A percentile compares a stretch with the other conserved stretches of the same genome.
Conservation (phyloP, 2,797 vertebrate species). For the Uromys caudimaculatus region DNA sequence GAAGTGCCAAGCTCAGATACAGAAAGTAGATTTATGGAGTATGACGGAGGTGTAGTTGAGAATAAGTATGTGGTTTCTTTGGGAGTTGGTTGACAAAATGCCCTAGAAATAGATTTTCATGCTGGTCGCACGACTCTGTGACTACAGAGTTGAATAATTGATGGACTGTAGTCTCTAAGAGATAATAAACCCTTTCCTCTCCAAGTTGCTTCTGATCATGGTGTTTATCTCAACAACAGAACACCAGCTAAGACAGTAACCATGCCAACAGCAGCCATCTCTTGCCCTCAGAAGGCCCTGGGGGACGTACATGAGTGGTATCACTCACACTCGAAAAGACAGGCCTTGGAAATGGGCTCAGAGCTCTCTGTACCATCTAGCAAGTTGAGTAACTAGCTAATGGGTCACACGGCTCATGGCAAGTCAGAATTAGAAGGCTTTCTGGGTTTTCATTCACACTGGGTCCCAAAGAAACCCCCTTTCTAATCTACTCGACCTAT, state of each 20-base stretch:
- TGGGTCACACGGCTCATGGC: background rate
- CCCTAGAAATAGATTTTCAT: background rate
- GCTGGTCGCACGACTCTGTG: background rate
- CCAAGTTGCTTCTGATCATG: background rate
- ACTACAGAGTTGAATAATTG: background rate
- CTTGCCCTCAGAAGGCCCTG: background rate
- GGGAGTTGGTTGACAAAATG: background rate
- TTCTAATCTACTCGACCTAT: background rate
- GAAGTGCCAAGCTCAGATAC: background rate
- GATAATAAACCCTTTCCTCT: background rate
- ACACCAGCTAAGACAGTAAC: background rate
- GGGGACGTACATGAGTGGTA: background rate
- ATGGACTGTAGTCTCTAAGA: background rate
- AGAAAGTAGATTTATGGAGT: background rate
- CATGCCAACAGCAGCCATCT: background rate
- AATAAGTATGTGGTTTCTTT: background rate
- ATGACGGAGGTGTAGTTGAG: background rate
- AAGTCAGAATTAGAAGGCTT: constrained; percentile 11
- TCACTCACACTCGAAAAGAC: background rate
- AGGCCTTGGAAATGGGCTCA: background rate
- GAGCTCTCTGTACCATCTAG: background rate
- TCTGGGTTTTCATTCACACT: background rate
- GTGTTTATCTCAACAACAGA: background rate
- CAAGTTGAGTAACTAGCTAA: background rate
- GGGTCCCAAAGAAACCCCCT: background rate